Evolutionary conservation across 2,797 vertebrate species (phyloP), one percentile per base, ranked within the genome.

Genomic region (Distichodus sexfasciatus): DNA sequence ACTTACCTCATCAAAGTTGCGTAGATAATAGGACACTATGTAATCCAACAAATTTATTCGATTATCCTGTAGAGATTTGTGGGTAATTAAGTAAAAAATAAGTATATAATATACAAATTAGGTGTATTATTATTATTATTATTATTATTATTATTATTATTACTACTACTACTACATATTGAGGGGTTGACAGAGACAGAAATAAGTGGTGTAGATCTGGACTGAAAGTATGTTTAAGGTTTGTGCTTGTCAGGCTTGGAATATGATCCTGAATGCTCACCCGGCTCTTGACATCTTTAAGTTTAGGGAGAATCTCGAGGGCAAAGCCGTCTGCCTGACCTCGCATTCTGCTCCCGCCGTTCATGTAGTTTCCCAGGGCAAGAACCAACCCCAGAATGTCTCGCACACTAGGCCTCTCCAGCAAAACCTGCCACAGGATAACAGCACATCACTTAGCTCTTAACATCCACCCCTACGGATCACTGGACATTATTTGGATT

Each of bases 361-460:
- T 99, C 97, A 99, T 99, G 46, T 96, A 93, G 88, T 99, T 99
- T 78, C 97, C 97, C 81, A 98, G 91, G 53, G 96, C 96, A 77
- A 99, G 82, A 81, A 99, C 92, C 73, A 98, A 87, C 0, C 93
- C 96, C 76, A 99, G 87, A 79, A 98, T 88, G 40, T 92, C 87
- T 78, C 87, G 94, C 66, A 98, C 92, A 12, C 90, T 87, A 46
- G 79, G 74, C 75, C 88, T 86, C 65, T 91, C 89, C 86, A 93
- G 76, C 81, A 99, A 86, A 64, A 80, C 88, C 97, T 98, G 81
- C 26, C 44, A 43, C 15, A 43, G 23, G 11, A 50, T 48, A 62
- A 29, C 23, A 43, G 23, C 8, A 50, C 43, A 62, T 23, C 23
- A 50, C 31, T 58, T 38, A 12, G 36, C 6, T 8, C 17, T 43